phyloP scores from a whole-genome alignment of 2,113 vertebrate genomes.

The Asarcornis scutulata region DNA sequence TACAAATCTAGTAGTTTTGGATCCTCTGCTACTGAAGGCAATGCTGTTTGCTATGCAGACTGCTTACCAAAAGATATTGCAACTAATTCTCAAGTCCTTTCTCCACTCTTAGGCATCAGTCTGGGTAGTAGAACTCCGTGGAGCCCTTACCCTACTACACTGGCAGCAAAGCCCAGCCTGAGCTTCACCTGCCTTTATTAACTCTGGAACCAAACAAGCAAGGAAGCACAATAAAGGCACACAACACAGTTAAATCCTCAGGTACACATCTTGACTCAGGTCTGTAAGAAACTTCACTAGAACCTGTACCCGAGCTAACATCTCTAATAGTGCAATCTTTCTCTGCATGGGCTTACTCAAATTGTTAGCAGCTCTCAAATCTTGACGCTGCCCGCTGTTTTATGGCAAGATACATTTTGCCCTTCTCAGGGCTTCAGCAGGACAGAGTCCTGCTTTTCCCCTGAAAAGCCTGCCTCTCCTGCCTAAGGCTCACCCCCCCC shows the following conservation, averaged over 20 bases:
- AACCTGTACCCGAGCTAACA: background rate
- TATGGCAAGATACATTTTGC: background rate
- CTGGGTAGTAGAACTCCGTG: background rate
- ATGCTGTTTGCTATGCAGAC: background rate
- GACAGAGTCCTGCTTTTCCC: background rate
- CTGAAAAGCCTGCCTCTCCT: background rate
- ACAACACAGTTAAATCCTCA: background rate
- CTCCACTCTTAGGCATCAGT: background rate
- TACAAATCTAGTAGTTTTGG: background rate
- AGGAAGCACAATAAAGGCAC: background rate
- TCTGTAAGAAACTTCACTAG: fast-evolving
- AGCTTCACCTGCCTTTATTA: background rate
- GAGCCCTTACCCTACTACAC: background rate
- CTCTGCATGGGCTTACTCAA: fast-evolving
- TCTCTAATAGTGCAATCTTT: fast-evolving
- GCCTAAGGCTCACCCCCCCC: background rate
- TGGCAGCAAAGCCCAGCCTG: background rate
- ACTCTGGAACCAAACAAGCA: fast-evolving
- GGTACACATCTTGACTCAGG: background rate
- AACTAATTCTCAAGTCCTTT: background rate
- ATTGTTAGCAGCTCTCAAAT: background rate
- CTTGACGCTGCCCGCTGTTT: background rate
- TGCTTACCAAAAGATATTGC: fast-evolving
- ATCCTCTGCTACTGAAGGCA: background rate
- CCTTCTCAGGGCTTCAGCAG: background rate